These are phyloP conservation scores for Metopia argyrocephala DNA, from an alignment of 2,888 invertebrate genomes.

Conservation along the genomic window DNA sequence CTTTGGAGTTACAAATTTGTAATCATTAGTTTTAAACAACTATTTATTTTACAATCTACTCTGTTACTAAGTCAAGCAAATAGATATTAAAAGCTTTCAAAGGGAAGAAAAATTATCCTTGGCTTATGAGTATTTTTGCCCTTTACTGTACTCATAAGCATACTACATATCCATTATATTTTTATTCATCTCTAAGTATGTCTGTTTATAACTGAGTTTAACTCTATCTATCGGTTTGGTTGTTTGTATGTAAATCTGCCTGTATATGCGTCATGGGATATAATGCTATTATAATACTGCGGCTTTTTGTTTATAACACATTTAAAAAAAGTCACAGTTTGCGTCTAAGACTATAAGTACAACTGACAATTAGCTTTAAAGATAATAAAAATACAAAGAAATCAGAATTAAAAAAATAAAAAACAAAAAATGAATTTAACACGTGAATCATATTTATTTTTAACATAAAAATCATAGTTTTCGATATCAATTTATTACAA, in stretches of 20 bases:
- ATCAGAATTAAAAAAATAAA: no score
- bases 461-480: background rate
- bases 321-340: constrained; percentile 32
- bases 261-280: constrained; percentile 53
- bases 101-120: no score
- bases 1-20: no score
- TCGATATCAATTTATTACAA: background rate
- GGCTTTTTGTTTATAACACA: constrained; percentile 56
- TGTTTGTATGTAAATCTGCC: constrained; percentile 23
- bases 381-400: no score
- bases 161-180: no score
- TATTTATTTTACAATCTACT: no score
- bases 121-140: no score
- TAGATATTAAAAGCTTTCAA: no score
- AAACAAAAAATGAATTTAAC: background rate
- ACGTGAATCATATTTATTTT: no score
- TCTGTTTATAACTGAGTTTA: background rate
- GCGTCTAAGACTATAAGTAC: constrained; percentile 36
- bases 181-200: background rate
- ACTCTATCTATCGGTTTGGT: constrained; percentile 4
- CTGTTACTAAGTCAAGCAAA: no score
- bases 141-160: no score
- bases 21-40: no score
- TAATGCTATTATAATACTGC: constrained; percentile 64
- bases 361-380: background rate